Evolutionary conservation across 2,888 invertebrate genomes (phyloP), one percentile per base, ranked within the genome.

Genomic region (Caenorhabditis angaria): DNA sequence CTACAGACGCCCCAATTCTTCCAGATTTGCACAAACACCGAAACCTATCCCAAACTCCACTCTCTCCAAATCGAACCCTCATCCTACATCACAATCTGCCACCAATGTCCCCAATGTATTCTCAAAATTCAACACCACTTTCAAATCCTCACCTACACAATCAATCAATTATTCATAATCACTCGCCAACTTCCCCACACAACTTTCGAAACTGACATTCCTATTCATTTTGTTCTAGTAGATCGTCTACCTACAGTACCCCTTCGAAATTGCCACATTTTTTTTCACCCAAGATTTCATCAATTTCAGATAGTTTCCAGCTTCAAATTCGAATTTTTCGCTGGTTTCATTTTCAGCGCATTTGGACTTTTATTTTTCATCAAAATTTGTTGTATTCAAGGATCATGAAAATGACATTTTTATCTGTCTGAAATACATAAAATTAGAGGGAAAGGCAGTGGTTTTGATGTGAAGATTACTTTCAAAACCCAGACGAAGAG

Each of bases 41-140:
- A 65, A 24, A 64, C 53, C 10, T 22, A 65, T 2, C 67, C 67
- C 20, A 72, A 68, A 32, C 65, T 72, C 35, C 60, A 65, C n/a
- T 61, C 61, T 29, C 12, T 72, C 20, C 67, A 61, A 14, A 62
- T 72, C 41, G 65, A 29, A 14, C 51, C 55, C 1, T 53, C 72
- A 24, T 68, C 68, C 14, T 72, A 68, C 29, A 41, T 72, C 6
- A 65, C 72, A 12, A 60, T 59, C 14, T 72, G 72, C 58, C 65
- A 72, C 18, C 61, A 72, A 60, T 72, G 72, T 61, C 72, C 72
- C 8, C 72, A 72, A 65, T 72, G 25, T 56, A 66, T 61, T 63
- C 50, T 54, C 47, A 20, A 41, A 59, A 22, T 24, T 32, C 18
- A 41, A 41, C 10, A 41, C 6, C 41, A 41, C 3, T 41, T 18